Base-by-base conservation (phyloP, 2,888 invertebrate genomes). In the Drosophila leonis region DNA sequence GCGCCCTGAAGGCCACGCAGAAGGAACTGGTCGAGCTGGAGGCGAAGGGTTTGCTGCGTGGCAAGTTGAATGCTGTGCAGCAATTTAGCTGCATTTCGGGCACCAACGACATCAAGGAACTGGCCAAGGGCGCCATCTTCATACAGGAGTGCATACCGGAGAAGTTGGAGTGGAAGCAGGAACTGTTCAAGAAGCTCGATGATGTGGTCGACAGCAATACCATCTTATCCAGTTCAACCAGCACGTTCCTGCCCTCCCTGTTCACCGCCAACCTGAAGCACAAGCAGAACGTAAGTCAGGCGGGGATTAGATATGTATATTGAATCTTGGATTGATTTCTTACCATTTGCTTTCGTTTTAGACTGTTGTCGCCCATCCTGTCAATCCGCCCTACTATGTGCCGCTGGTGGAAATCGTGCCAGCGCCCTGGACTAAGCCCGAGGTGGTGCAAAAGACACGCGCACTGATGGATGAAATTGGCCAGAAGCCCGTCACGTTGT, bases 141-240 rank as follows among this genome's bases (percentile, higher is more conserved):
- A 95, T 98, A 39, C 97, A 99, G 93, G 99, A 99, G 94, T 98
- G 98, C 92, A 96, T 98, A 1, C 98, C 98, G 2, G 99, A 99
- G 93, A 95, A 95, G 78, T 92, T 98, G 31, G 96, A 97, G 0
- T 92, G 98, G 83, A 99, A 99, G 92, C 94, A 95, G 72, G 95
- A 96, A 88, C 95, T 98, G 9, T 98, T 96, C 92, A 93, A 94
- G 64, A 94, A 96, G 69, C 93, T 98, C 49, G 98, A 99, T 91
- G 94, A 94, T 65, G 94, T 98, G 2, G 95, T 97, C 0, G 95
- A 95, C n/a, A 93, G 95, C 69, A 94, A 95, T 48, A 96, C 96
- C 0, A 97, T 99, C 80, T 91, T 98, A 8, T 98, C 98, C 0
- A 98, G 98, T 84, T 99, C 99, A 0, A 98, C 98, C 0, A 98